phyloP scores from a whole-genome alignment of 2,797 vertebrate species.

The Holocentrus rufus region DNA sequence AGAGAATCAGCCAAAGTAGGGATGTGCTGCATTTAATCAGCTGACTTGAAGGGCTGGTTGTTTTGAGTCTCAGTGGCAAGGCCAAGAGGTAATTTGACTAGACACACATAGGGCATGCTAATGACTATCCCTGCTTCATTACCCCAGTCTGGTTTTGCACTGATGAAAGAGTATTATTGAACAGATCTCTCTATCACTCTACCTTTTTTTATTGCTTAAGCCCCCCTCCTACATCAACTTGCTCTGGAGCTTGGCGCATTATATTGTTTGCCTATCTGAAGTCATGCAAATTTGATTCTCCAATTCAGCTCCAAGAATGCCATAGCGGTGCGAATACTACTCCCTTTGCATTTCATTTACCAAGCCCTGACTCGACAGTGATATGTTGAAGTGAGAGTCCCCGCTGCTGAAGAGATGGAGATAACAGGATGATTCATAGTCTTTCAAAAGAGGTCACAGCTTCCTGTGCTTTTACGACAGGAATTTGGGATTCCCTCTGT shows the following conservation, averaged over 20 bases:
- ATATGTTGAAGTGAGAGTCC: constrained; percentile 60
- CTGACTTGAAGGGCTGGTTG: constrained; percentile 69
- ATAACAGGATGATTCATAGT: constrained; percentile 81
- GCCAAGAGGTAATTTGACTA: constrained; percentile 74
- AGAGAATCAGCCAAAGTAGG: constrained; percentile 46
- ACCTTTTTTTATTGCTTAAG: constrained; percentile 41
- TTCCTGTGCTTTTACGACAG: constrained; percentile 75
- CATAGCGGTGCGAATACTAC: constrained; percentile 57
- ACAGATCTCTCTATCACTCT: constrained; percentile 53
- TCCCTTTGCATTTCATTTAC: constrained; percentile 66
- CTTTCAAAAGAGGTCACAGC: constrained; percentile 76
- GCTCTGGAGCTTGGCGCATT: constrained; percentile 40
- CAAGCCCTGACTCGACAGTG: constrained; percentile 53
- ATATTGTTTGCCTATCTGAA: constrained; percentile 53
- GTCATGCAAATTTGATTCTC: constrained; percentile 54
- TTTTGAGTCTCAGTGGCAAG: constrained; percentile 61
- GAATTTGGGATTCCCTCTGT: constrained; percentile 80
- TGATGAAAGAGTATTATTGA: constrained; percentile 56
- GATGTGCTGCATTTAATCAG: constrained; percentile 71
- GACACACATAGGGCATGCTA: constrained; percentile 72
- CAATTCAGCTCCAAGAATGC: constrained; percentile 50
- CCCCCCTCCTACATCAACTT: constrained; percentile 33
- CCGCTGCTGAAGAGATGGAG: constrained; percentile 64
- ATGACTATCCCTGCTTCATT: constrained; percentile 68
- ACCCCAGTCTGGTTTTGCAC: constrained; percentile 45